Evolutionary conservation across 30 jellyfish, hydroid and myxozoan genomes (phyloP).

Genomic region (Nemopilema nomurai): DNA sequence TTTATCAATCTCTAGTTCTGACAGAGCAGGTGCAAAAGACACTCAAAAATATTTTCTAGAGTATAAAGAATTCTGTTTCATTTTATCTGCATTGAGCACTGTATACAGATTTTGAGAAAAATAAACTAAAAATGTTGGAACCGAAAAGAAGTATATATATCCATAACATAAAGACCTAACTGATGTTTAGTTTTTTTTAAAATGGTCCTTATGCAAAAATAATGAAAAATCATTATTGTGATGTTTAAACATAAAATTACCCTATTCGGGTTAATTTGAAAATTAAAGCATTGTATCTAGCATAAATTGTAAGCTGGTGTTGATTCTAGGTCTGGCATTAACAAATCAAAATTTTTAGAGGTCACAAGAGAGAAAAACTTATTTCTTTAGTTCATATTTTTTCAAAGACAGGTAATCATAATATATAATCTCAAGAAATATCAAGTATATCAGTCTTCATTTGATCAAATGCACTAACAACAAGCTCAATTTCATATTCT

Average conservation of each 20-base stretch:
- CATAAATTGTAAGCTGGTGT: neutral
- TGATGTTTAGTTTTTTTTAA: neutral
- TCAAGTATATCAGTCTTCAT: neutral
- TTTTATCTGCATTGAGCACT: neutral
- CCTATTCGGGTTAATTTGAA: neutral
- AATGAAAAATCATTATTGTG: neutral
- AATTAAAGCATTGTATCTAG: neutral
- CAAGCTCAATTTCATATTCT: neutral
- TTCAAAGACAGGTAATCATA: neutral
- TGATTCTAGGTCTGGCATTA: neutral
- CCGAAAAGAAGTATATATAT: neutral
- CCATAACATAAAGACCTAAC: neutral
- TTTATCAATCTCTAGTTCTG: neutral
- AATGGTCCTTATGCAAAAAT: neutral
- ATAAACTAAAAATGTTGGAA: neutral
- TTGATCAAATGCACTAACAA: neutral
- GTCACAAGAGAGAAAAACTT: neutral
- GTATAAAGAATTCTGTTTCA: neutral
- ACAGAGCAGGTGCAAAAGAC: neutral
- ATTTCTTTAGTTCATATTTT: neutral
- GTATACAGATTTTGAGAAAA: neutral
- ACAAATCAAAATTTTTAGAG: neutral
- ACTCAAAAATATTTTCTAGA: neutral
- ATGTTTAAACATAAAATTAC: neutral
- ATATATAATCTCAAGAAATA: neutral